A percentile compares a stretch with the other conserved stretches of the same genome.
phyloP scores from a whole-genome alignment of 1,140 invertebrate genomes.

The Dreissena rostriformis region DNA sequence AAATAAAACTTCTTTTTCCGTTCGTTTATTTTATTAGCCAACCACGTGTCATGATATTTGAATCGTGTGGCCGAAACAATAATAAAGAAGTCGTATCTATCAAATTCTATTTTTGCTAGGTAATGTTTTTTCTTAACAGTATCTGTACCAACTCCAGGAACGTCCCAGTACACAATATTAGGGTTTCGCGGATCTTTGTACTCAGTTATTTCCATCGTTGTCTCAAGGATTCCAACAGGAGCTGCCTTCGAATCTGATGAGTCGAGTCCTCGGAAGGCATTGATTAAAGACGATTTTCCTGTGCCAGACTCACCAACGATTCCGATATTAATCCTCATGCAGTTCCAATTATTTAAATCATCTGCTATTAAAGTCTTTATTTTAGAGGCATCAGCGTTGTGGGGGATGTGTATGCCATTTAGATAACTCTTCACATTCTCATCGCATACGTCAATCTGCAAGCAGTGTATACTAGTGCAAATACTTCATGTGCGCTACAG shows the following conservation, averaged over 20 bases:
- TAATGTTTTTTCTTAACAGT: neutral
- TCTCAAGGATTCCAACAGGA: constrained; percentile 5
- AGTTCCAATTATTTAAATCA: no score
- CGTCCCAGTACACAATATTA: neutral
- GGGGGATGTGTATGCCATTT: no score
- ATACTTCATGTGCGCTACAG: no score
- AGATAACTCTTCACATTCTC: no score
- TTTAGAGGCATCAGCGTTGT: no score
- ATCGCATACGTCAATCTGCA: no score
- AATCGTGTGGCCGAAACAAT: constrained; percentile 6
- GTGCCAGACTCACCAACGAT: constrained; percentile 3
- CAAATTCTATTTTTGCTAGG: neutral
- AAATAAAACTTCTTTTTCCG: constrained; percentile 10
- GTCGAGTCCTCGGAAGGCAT: neutral
- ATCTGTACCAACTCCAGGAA: constrained; percentile 8
- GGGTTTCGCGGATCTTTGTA: neutral
- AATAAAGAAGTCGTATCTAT: neutral
- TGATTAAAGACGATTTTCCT: constrained; percentile 18
- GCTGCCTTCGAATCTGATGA: neutral
- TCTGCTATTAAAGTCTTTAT: no score
- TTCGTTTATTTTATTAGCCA: neutral
- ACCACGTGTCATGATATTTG: constrained; percentile 5
- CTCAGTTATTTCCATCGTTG: neutral
- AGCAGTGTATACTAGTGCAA: no score
- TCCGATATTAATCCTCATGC: constrained; percentile 7